phyloP scores from a whole-genome alignment of 2,797 vertebrate species.

The Lithobates pipiens region DNA sequence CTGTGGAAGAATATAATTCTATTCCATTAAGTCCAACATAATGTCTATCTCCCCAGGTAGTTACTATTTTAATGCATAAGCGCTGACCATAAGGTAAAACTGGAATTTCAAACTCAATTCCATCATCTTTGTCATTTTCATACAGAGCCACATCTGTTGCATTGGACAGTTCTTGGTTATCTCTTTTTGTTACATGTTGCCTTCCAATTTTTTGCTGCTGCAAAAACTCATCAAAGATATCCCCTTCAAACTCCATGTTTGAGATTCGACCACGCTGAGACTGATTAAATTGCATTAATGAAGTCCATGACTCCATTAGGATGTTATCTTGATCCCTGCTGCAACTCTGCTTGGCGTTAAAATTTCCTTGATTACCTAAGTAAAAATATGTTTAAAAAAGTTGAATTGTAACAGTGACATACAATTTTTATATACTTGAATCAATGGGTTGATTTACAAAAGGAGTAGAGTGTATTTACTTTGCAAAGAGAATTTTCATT shows the following conservation, averaged over 20 bases:
- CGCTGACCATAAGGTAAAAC: slow-evolving; percentile 87
- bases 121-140: slow-evolving; percentile 74
- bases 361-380: slow-evolving; percentile 74
- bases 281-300: slow-evolving; percentile 89
- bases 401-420: too few relatives aligned
- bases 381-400: slow-evolving; percentile 27
- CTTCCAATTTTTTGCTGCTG: slow-evolving; percentile 79
- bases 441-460: too few relatives aligned
- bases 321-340: slow-evolving; percentile 82
- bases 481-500: too few relatives aligned
- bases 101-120: slow-evolving; percentile 87
- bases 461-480: background rate
- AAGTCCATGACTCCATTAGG: slow-evolving; percentile 91
- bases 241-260: slow-evolving; percentile 86
- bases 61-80: slow-evolving; percentile 85
- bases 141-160: slow-evolving; percentile 70
- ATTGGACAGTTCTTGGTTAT: slow-evolving; percentile 61
- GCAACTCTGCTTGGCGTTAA: slow-evolving; percentile 66
- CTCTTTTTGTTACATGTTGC: slow-evolving; percentile 47
- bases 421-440: too few relatives aligned
- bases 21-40: slow-evolving; percentile 95
- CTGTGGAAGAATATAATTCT: slow-evolving; percentile 90
- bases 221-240: slow-evolving; percentile 93
- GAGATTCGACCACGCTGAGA: slow-evolving; percentile 92
- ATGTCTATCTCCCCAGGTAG: slow-evolving; percentile 96